Conservation (phyloP, 2,113 vertebrate genomes). For the Sialia sialis region DNA sequence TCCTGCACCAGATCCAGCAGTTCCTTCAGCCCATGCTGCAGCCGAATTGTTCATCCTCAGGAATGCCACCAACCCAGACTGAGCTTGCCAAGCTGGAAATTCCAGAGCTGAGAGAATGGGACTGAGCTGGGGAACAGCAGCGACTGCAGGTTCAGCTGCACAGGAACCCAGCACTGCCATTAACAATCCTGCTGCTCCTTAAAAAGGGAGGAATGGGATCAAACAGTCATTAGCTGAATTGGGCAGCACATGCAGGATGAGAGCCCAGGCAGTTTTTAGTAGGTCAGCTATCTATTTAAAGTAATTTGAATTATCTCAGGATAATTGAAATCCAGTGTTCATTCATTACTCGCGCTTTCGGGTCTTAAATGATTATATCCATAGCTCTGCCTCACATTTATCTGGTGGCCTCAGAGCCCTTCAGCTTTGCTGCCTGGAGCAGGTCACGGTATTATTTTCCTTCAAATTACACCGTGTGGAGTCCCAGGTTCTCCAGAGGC, state of each 20-base stretch:
- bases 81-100: neutral
- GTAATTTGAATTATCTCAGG: slow-evolving; percentile 60
- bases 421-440: neutral
- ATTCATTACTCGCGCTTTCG: slow-evolving; percentile 18
- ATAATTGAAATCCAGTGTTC: slow-evolving; percentile 62
- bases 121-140: neutral
- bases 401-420: neutral
- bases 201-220: neutral
- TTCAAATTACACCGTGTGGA: neutral
- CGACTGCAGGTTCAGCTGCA: neutral
- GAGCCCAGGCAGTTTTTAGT: slow-evolving; percentile 27
- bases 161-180: neutral
- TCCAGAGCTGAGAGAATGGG: neutral
- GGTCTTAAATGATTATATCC: slow-evolving; percentile 44
- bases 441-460: slow-evolving; percentile 31
- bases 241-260: neutral
- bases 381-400: slow-evolving; percentile 19
- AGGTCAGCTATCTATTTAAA: slow-evolving; percentile 64
- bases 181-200: neutral
- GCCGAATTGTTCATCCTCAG: neutral
- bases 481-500: neutral
- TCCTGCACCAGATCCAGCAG: neutral
- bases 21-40: neutral
- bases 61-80: neutral
- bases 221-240: slow-evolving; percentile 36